Evolutionary conservation across 2,888 invertebrate species (phyloP), one percentile per base, ranked within the genome.

Genomic region (Rhingia rostrata): DNA sequence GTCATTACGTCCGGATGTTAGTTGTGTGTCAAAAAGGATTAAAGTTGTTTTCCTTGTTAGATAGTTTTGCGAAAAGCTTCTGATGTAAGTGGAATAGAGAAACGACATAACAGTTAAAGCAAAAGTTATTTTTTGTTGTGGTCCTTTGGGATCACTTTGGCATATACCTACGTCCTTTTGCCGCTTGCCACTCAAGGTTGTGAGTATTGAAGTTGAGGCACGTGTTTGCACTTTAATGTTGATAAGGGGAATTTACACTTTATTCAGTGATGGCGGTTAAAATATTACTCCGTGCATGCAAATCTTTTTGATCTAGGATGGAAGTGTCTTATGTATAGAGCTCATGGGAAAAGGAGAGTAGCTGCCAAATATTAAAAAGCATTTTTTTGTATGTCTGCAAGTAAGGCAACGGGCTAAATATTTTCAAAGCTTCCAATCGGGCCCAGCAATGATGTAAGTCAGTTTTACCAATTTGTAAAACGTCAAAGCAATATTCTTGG

Each of bases 31-130:
- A 63, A 64, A 56, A 2, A 3, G 47, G 54, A 54, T 63, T 74
- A 56, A 70, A 63, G 45, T 69, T 54, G 22, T 61, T 54, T 69
- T 53, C 32, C 33, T 47, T 54, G n/a, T 39, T 35, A 33, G 39
- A 39, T 33, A 63, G 56, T 41, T 64, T 49, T 39, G 12, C 12
- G 41, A 47, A 77, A 61, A 43, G 54, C 22, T 37, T 37, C 9
- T 51, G 9, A 4, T 35, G 0, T 33, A 45, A 58, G 7, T 3
- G 9, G 10, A n/a, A 51, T 32, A 33, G 35, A 37, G 14, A 74
- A 22, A 22, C 9, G 12, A 73, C 43, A 63, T 32, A 73, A 74
- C 12, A 66, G n/a, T 9, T n/a, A 12, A 33, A 49, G 33, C n/a
- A 12, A 37, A 43, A 54, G 12, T 39, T 47, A 30, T 54, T 37